These are phyloP conservation scores for Micrastur ruficollis DNA, from an alignment of 2,797 vertebrate genomes.

Conservation along the genomic window DNA sequence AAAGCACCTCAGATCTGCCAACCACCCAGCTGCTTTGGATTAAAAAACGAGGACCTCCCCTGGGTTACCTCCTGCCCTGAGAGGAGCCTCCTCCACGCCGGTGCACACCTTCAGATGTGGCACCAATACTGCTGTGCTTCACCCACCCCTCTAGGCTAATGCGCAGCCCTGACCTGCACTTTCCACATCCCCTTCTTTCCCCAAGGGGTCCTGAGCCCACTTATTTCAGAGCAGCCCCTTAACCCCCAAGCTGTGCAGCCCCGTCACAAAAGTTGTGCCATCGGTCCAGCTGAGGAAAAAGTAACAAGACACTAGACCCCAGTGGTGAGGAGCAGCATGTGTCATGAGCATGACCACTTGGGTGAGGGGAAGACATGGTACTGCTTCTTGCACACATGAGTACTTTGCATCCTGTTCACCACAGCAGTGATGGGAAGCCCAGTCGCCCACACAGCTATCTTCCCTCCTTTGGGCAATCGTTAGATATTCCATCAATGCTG, in stretches of 20 bases:
- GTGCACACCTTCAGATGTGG: neutral
- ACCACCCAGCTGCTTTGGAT: neutral
- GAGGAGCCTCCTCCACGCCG: neutral
- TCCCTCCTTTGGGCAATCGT: neutral
- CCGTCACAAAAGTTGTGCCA: neutral
- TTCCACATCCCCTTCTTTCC: neutral
- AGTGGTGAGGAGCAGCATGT: neutral
- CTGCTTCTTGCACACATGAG: neutral
- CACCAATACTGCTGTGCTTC: neutral
- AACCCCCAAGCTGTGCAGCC: neutral
- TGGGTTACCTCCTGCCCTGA: neutral
- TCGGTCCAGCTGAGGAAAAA: neutral
- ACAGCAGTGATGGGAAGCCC: neutral
- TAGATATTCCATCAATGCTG: neutral
- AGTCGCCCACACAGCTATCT: neutral
- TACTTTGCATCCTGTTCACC: neutral
- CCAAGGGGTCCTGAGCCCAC: neutral
- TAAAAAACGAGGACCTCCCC: neutral
- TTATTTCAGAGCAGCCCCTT: neutral
- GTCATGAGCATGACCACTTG: fast-evolving
- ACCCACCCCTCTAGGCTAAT: neutral
- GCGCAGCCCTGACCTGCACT: neutral
- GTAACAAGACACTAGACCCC: neutral
- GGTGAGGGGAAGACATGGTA: fast-evolving
- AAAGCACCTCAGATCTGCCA: neutral